Percentiles rank a stretch among this genome's conserved stretches.
Conservation (phyloP, 2,797 vertebrate genomes). For the Sebastes kiyomatsui region DNA sequence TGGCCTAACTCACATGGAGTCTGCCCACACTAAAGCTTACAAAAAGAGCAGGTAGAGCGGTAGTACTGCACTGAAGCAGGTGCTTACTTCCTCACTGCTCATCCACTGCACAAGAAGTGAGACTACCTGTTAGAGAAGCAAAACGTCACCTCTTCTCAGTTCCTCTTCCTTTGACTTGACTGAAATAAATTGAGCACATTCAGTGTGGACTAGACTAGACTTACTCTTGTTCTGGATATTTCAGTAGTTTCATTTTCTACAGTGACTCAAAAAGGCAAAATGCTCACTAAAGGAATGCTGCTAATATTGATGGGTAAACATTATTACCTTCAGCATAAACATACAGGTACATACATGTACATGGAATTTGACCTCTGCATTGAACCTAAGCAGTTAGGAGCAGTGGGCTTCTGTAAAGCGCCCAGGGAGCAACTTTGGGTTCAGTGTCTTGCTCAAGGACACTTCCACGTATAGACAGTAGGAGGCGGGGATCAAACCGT, state of each 20-base stretch:
- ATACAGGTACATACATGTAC: too few relatives aligned
- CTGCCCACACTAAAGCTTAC: neutral
- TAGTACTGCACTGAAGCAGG: neutral
- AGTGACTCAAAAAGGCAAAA: neutral
- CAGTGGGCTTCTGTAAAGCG: too few relatives aligned
- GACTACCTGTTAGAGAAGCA: constrained; percentile 8
- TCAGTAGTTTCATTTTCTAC: neutral
- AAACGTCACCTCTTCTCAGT: constrained; percentile 14
- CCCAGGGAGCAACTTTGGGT: too few relatives aligned
- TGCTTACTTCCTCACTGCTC: constrained; percentile 24
- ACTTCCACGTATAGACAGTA: too few relatives aligned
- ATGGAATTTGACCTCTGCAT: too few relatives aligned
- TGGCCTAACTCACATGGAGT: neutral
- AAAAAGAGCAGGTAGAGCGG: neutral
- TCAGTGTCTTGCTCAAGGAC: too few relatives aligned
- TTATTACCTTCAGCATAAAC: too few relatives aligned
- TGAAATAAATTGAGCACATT: neutral
- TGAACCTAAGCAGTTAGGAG: too few relatives aligned
- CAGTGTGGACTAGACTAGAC: neutral
- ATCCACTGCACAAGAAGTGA: neutral
- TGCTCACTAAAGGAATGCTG: neutral
- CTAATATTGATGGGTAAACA: neutral
- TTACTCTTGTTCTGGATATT: neutral
- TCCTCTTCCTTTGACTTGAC: constrained; percentile 29
- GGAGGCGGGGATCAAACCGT: too few relatives aligned